Evolutionary conservation across 1,140 invertebrate genomes (phyloP), one percentile per base, ranked within the genome.

Genomic region (Nasonia giraulti): DNA sequence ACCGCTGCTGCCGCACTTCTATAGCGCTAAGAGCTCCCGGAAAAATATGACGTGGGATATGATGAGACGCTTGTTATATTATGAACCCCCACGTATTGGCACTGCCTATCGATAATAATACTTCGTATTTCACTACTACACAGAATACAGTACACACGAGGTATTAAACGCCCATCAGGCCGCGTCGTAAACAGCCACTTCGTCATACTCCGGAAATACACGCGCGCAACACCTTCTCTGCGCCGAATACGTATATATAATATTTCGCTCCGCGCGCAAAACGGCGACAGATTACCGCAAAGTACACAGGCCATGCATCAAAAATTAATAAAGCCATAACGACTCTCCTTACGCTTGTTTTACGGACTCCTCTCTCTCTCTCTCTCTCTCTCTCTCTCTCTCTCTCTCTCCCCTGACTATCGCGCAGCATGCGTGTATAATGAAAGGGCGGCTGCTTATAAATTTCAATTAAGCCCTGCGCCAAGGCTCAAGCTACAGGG

Each of bases 391-490:
- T 27, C 27, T 27, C 27, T 27, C 27, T 27, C 27, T 27, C 27
- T 27, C 27, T 27, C 17, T 7, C 55, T n/a, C 75, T 0, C 44
- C 14, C 14, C 1, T 8, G 66, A 69, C 14, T 12, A 55, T 55
- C 27, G 27, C 50, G 66, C 23, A 27, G 20, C 69, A 84, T 27
- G 8, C 27, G 76, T 66, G 79, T 74, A 66, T 55, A 83, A 83
- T 83, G 76, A 83, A 83, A 78, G 66, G 44, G 55, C 77, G 40
- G 31, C 75, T 55, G 47, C 76, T 84, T 84, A 50, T 79, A 84
- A 84, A 80, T 80, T 80, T 80, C 78, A 80, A 80, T 80, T 80
- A 80, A 80, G 62, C 50, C 27, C 27, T 27, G 66, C 20, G 37
- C 8, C 33, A 69, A 17, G 3, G 33, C 17, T 3, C 66, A 20